Conservation (phyloP, 2,797 vertebrate species). For the Epinephelus awoara region DNA sequence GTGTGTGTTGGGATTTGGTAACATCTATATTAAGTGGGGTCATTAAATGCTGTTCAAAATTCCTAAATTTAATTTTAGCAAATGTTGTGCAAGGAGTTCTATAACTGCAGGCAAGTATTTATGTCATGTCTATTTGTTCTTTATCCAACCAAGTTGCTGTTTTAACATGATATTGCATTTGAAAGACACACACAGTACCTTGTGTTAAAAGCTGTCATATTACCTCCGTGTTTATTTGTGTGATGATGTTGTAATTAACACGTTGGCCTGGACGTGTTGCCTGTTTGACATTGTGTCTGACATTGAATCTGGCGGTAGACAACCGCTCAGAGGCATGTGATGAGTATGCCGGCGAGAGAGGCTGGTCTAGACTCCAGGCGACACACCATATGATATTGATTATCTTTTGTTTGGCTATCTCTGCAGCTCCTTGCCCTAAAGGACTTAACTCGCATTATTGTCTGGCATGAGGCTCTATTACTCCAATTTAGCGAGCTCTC, state of each 20-base stretch:
- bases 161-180: background rate
- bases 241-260: conserved; percentile 77
- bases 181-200: background rate
- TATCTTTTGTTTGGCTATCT: conserved; percentile 86
- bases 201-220: conserved; percentile 53
- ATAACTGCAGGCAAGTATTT: background rate
- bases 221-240: conserved; percentile 44
- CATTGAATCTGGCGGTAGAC: conserved; percentile 79
- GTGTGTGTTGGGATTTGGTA: background rate
- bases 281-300: conserved; percentile 84
- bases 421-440: conserved; percentile 83
- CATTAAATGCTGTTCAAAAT: background rate
- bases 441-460: conserved; percentile 80
- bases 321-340: conserved; percentile 80
- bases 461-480: conserved; percentile 79
- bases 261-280: conserved; percentile 64
- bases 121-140: background rate
- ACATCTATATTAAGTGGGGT: background rate
- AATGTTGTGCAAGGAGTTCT: background rate
- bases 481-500: conserved; percentile 70
- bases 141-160: background rate
- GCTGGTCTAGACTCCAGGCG: conserved; percentile 83
- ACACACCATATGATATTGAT: conserved; percentile 87
- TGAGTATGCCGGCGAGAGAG: conserved; percentile 70
- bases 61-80: background rate